These are phyloP conservation scores for Petrocephalus microphthalmus DNA, from an alignment of 2,113 vertebrate species.

Conservation along the genomic window DNA sequence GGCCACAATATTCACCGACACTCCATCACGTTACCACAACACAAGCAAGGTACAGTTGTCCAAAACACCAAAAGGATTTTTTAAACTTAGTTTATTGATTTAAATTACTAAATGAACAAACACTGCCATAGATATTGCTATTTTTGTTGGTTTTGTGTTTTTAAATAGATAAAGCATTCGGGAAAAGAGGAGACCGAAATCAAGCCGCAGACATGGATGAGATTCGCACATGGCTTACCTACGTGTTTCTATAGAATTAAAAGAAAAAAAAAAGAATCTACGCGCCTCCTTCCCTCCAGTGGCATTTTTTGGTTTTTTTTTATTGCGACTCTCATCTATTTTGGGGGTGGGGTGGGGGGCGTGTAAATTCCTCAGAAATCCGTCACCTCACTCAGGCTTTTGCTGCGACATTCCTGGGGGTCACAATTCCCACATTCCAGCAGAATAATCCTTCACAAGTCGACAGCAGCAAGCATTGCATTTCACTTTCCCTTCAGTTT, in stretches of 20 bases:
- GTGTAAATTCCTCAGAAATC: conserved; percentile 15
- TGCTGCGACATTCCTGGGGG: neutral
- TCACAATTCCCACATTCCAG: conserved; percentile 28
- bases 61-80: conserved; percentile 30
- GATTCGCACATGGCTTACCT: conserved; percentile 62
- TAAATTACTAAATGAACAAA: conserved; percentile 66
- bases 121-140: conserved; percentile 73
- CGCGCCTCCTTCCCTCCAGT: conserved; percentile 37
- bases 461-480: conserved; percentile 45
- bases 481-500: conserved; percentile 42
- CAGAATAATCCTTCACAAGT: conserved; percentile 33
- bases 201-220: conserved; percentile 55
- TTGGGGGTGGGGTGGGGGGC: neutral
- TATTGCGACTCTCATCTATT: conserved; percentile 1
- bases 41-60: conserved; percentile 39
- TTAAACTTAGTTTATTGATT: conserved; percentile 53
- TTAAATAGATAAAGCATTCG: conserved; percentile 67
- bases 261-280: conserved; percentile 38
- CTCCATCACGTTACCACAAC: conserved; percentile 24
- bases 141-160: conserved; percentile 66
- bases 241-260: conserved; percentile 50
- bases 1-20: conserved; percentile 30
- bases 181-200: conserved; percentile 53
- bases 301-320: conserved; percentile 53
- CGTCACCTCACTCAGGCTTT: conserved; percentile 18